phyloP scores from a whole-genome alignment of 2,888 invertebrate species.

The Actias luna region DNA sequence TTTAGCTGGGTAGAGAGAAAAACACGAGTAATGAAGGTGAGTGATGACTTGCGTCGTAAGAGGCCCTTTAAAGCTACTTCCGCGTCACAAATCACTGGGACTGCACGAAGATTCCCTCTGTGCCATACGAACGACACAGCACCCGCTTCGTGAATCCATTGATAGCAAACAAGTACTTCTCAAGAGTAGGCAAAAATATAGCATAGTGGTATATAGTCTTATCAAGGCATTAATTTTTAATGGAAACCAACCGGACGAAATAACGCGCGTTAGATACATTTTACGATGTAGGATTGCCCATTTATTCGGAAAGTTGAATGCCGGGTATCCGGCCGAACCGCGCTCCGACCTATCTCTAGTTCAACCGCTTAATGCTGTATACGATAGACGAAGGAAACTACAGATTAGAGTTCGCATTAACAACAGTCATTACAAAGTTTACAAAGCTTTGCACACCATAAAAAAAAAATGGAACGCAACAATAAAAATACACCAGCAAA shows the following conservation, averaged over 20 bases:
- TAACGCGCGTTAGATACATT: not conserved
- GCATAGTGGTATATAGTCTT: not conserved
- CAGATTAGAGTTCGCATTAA: not conserved
- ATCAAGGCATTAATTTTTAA: not conserved
- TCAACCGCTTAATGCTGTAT: not conserved
- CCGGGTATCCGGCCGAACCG: not conserved
- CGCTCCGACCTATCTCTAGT: not conserved
- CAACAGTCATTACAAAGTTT: not conserved
- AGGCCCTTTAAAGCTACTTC: too few relatives aligned
- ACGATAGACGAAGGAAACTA: not conserved
- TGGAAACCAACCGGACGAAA: not conserved
- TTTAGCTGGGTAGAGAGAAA: too few relatives aligned
- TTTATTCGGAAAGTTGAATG: not conserved
- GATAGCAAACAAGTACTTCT: too few relatives aligned
- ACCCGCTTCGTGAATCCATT: too few relatives aligned
- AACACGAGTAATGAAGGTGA: too few relatives aligned
- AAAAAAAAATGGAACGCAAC: not conserved
- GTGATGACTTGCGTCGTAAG: too few relatives aligned
- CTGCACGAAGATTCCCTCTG: too few relatives aligned
- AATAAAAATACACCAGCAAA: not conserved
- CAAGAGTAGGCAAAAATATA: not conserved
- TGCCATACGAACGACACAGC: too few relatives aligned
- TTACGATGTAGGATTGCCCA: not conserved
- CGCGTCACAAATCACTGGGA: too few relatives aligned
- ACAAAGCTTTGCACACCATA: not conserved